phyloP scores from a whole-genome alignment of 2,888 invertebrate species.

The Xylota sylvarum region DNA sequence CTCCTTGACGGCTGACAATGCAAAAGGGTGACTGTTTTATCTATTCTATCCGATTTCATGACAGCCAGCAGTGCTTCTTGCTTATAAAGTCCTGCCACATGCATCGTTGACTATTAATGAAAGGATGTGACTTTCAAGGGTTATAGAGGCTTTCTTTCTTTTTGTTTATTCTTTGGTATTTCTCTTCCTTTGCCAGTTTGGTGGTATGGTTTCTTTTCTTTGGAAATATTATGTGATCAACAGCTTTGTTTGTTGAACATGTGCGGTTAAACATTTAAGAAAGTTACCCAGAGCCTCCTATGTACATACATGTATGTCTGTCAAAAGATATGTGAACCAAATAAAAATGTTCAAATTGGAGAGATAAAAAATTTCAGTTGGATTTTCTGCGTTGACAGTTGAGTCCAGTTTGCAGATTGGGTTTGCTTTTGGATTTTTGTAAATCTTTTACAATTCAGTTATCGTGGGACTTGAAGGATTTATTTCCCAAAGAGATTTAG shows the following conservation, averaged over 20 bases:
- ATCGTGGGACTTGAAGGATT: slow-evolving; percentile 5
- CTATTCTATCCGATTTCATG: slow-evolving; percentile 43
- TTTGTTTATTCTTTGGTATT: background rate
- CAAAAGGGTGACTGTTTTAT: slow-evolving; percentile 46
- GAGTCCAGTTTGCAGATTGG: background rate
- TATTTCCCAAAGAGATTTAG: background rate
- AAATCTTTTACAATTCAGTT: slow-evolving; percentile 8
- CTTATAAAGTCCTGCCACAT: slow-evolving; percentile 56
- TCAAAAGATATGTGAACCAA: slow-evolving; percentile 48
- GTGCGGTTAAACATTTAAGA: background rate
- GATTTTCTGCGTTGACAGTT: slow-evolving; percentile 5
- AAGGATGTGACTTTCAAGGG: slow-evolving; percentile 53
- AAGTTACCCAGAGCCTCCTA: slow-evolving; percentile 3
- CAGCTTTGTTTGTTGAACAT: slow-evolving; percentile 20
- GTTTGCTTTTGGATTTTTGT: slow-evolving; percentile 6
- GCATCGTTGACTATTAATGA: slow-evolving; percentile 68
- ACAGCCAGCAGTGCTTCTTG: slow-evolving; percentile 30
- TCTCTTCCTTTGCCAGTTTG: background rate
- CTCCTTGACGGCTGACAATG: slow-evolving; percentile 42
- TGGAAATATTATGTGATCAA: slow-evolving; percentile 23
- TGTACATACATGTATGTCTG: too few species aligned
- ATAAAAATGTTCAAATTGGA: slow-evolving; percentile 40
- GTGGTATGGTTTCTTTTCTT: slow-evolving; percentile 8
- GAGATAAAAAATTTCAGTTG: background rate
- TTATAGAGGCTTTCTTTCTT: slow-evolving; percentile 21